Conservation (phyloP, 2,888 invertebrate genomes). For the Parochlus steinenii region DNA sequence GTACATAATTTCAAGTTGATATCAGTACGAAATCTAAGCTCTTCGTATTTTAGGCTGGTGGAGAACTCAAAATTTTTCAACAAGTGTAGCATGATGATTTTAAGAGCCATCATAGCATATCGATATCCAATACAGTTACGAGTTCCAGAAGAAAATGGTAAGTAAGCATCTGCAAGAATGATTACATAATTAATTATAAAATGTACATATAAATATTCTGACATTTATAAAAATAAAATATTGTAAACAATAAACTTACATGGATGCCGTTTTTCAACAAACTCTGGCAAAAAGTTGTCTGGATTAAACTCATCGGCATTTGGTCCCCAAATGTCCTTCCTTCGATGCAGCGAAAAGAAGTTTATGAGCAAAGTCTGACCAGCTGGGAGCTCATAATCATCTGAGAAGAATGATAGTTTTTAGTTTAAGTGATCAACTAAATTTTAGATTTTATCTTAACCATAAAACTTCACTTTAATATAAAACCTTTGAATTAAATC, state of each 20-base stretch:
- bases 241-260: too few relatives aligned
- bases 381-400: conserved; percentile 6
- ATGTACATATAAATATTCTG: too few relatives aligned
- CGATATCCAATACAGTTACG: conserved; percentile 11
- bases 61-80: conserved; percentile 4
- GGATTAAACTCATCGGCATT: conserved; percentile 12
- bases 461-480: too few relatives aligned
- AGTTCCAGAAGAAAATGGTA: conserved; percentile 6
- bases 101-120: conserved; percentile 10
- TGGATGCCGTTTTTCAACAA: conserved; percentile 9
- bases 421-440: too few relatives aligned
- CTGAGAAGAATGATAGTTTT: conserved; percentile 2
- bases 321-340: conserved; percentile 9
- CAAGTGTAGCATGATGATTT: conserved; percentile 4
- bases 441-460: too few relatives aligned
- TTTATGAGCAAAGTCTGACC: conserved; percentile 7
- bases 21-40: conserved; percentile 9
- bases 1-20: conserved; percentile 11
- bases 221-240: too few relatives aligned
- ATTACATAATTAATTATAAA: too few relatives aligned
- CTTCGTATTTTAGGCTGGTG: conserved; percentile 4
- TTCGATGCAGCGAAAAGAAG: conserved; percentile 9
- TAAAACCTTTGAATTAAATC: not conserved
- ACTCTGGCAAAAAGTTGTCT: conserved; percentile 11
- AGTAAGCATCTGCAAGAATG: too few relatives aligned